Percentiles rank a stretch among this genome's conserved stretches.
Evolutionary conservation across 2,888 invertebrate species (phyloP).

Genomic region (Sepioteuthis lessoniana): DNA sequence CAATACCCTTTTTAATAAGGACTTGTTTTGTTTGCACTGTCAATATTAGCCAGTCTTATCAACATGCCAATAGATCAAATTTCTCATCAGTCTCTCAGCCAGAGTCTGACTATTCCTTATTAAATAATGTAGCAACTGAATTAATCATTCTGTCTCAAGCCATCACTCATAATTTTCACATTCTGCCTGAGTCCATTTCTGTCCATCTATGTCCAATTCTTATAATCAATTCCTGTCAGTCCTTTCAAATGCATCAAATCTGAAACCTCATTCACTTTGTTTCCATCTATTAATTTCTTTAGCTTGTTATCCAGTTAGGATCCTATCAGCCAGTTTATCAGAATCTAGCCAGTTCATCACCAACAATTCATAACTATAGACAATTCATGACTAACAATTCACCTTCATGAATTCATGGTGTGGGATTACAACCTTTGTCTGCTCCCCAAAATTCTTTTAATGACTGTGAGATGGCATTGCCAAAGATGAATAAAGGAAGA

Average conservation of each 20-base stretch:
- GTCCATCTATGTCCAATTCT: background rate
- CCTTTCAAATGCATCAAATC: background rate
- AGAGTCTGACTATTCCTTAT: background rate
- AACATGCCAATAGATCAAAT: slow-evolving; percentile 33
- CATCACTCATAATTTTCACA: background rate
- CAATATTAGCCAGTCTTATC: background rate
- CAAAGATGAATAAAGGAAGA: no score
- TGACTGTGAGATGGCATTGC: no score
- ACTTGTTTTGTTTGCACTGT: background rate
- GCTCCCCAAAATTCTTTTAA: no score
- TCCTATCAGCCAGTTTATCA: no score
- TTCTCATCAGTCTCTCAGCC: background rate
- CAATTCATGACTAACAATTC: no score
- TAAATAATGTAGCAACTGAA: background rate
- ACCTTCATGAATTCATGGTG: no score
- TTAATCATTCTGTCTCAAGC: background rate
- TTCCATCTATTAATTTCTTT: background rate
- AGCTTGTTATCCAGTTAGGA: no score
- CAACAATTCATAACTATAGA: no score
- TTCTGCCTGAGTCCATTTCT: background rate
- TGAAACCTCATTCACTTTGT: background rate
- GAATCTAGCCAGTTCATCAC: no score
- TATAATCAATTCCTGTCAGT: background rate
- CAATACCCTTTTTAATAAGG: background rate
- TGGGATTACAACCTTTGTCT: no score